A percentile compares a stretch with the other conserved stretches of the same genome.
Evolutionary conservation across 2,113 vertebrate genomes (phyloP).

Genomic region (Myrmecophaga tridactyla): DNA sequence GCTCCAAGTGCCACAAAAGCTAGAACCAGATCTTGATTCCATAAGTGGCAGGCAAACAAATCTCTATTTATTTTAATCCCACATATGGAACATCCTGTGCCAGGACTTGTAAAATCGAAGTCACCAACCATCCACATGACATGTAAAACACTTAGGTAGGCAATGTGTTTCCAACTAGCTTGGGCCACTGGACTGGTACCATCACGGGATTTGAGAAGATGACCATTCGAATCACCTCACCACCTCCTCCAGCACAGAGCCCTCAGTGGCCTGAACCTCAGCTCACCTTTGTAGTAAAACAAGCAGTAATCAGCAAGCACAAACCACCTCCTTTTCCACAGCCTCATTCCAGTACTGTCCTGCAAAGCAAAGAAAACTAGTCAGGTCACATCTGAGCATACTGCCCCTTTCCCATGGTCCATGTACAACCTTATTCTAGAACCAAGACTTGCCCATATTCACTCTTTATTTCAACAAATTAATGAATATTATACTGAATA

Average conservation of each 20-base stretch:
- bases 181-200: neutral
- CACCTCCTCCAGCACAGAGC: slow-evolving; percentile 45
- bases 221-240: neutral
- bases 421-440: neutral
- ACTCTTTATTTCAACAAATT: neutral
- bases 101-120: neutral
- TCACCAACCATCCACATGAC: neutral
- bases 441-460: neutral
- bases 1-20: neutral
- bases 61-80: slow-evolving; percentile 30
- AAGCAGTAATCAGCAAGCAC: slow-evolving; percentile 98
- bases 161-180: neutral
- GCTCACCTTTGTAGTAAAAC: slow-evolving; percentile 99
- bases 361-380: slow-evolving; percentile 80
- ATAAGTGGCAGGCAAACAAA: neutral
- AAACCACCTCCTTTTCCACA: slow-evolving; percentile 99
- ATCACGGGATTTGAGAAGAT: neutral
- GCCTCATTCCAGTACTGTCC: slow-evolving; percentile 98
- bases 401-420: neutral
- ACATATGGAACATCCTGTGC: neutral
- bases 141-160: neutral
- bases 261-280: neutral
- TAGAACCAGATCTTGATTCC: neutral
- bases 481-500: slow-evolving; percentile 3
- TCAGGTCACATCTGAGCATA: neutral